Conservation (phyloP, 2,888 invertebrate genomes). For the Thereva nobilitata region DNA sequence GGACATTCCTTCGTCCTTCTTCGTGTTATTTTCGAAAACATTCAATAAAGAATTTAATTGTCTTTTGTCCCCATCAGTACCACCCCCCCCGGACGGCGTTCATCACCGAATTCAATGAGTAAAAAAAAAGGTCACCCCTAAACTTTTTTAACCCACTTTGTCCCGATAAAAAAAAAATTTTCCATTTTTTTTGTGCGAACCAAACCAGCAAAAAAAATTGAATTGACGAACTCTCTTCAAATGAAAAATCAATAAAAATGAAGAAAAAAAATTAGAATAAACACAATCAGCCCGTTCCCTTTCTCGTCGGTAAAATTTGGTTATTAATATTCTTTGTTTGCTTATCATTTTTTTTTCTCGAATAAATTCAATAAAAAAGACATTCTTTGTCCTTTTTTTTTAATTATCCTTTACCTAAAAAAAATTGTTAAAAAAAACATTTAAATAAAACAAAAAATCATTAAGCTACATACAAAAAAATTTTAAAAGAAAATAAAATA, state of each 20-base stretch:
- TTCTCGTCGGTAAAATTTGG: background rate
- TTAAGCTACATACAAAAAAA: too few relatives aligned
- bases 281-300: conserved; percentile 25
- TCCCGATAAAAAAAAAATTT: conserved; percentile 26
- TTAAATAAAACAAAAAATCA: too few relatives aligned
- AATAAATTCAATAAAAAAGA: conserved; percentile 23
- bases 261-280: conserved; percentile 31
- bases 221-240: conserved; percentile 32
- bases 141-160: conserved; percentile 33
- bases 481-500: too few relatives aligned
- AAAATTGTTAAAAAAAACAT: too few relatives aligned
- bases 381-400: conserved; percentile 28
- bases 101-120: background rate
- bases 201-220: conserved; percentile 17
- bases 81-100: conserved; percentile 5
- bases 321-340: conserved; percentile 32
- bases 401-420: background rate
- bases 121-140: conserved; percentile 17
- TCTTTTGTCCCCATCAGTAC: conserved; percentile 32
- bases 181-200: conserved; percentile 6
- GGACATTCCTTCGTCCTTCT: conserved; percentile 33
- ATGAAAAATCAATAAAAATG: conserved; percentile 35
- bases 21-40: conserved; percentile 38
- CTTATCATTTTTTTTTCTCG: conserved; percentile 20
- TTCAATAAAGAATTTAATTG: conserved; percentile 40